Conservation (phyloP, 2,888 invertebrate species). For the Nomada goodeniana region DNA sequence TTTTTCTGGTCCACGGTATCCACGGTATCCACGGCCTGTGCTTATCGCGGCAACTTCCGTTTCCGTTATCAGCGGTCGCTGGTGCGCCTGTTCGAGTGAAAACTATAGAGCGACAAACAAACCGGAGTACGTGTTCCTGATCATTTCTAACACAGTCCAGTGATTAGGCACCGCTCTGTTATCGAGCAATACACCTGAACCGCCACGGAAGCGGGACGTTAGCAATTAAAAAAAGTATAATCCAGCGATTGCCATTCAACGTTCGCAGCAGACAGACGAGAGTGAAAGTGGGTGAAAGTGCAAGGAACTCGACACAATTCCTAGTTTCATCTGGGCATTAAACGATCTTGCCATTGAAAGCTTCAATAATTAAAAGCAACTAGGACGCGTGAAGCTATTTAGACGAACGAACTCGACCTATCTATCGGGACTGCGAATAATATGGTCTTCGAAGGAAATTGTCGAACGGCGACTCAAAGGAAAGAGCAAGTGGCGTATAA, state of each 20-base stretch:
- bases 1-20: conserved; percentile 15
- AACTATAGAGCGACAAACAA: neutral
- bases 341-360: too few species aligned
- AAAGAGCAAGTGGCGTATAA: conserved; percentile 17
- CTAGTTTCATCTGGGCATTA: conserved; percentile 16
- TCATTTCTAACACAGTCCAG: neutral
- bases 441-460: neutral
- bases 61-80: conserved; percentile 49
- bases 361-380: too few species aligned
- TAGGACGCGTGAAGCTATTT: neutral
- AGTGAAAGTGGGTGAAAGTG: conserved; percentile 49
- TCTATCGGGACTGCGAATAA: neutral
- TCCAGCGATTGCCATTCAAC: neutral
- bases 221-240: neutral
- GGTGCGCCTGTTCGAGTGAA: conserved; percentile 14
- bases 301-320: conserved; percentile 15
- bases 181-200: neutral
- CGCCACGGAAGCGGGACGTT: conserved; percentile 15
- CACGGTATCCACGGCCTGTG: conserved; percentile 7
- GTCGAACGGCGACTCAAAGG: neutral
- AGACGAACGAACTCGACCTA: neutral
- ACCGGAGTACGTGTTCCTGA: too few species aligned
- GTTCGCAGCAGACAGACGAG: neutral
- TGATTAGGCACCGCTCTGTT: conserved; percentile 21
- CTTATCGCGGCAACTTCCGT: conserved; percentile 62